These are phyloP conservation scores for Hemibates koningsi DNA, from an alignment of 2,113 vertebrate species.

Conservation along the genomic window DNA sequence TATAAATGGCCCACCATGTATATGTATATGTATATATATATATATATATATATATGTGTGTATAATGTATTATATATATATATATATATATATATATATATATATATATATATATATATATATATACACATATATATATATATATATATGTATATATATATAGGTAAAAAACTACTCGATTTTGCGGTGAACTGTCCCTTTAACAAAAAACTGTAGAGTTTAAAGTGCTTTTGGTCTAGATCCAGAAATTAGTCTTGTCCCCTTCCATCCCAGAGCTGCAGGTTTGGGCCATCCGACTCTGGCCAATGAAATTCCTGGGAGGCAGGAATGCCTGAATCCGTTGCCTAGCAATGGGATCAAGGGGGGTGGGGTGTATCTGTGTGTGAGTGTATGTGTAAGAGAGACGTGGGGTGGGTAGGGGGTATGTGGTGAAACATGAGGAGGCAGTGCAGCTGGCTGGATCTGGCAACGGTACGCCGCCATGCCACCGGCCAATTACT, in stretches of 20 bases:
- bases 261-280: slow-evolving; percentile 48
- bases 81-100: neutral
- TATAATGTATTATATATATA: no score
- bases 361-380: neutral
- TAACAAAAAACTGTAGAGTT: neutral
- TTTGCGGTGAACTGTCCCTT: neutral
- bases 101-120: neutral
- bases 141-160: fast-evolving
- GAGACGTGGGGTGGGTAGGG: neutral
- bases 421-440: slow-evolving; percentile 55
- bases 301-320: slow-evolving; percentile 78
- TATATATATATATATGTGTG: no score
- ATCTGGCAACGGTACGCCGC: slow-evolving; percentile 82
- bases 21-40: fast-evolving
- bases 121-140: no score
- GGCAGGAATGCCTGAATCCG: slow-evolving; percentile 75
- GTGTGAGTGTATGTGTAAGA: neutral
- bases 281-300: slow-evolving; percentile 66
- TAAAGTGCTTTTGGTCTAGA: neutral
- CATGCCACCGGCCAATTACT: slow-evolving; percentile 88
- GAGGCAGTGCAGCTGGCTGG: slow-evolving; percentile 82
- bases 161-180: neutral
- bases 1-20: no score
- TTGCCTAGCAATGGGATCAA: slow-evolving; percentile 85
- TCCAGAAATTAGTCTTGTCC: neutral